These are phyloP conservation scores for Heterodera schachtii DNA, from an alignment of 1,140 invertebrate genomes.

Conservation along the genomic window DNA sequence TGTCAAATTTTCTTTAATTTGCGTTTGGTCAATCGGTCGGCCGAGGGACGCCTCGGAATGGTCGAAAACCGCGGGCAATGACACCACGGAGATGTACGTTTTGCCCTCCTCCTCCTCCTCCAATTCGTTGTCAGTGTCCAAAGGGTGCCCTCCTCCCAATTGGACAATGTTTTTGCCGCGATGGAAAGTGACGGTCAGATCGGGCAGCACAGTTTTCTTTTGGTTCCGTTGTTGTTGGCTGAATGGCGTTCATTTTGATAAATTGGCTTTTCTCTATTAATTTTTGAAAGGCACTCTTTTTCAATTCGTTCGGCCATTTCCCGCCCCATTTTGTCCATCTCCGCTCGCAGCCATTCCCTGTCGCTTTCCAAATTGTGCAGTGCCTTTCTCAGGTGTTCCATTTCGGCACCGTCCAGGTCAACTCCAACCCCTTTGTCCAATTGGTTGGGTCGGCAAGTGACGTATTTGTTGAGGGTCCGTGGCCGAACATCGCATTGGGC, in stretches of 20 bases:
- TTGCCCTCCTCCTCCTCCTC: background rate
- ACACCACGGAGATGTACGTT: slow-evolving; percentile 1
- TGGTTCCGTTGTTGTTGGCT: background rate
- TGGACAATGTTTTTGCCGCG: slow-evolving; percentile 10
- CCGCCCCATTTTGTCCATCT: background rate
- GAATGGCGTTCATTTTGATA: background rate
- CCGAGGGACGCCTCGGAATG: background rate
- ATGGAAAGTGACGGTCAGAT: slow-evolving; percentile 11
- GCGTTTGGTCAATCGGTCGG: background rate
- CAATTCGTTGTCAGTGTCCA: slow-evolving; percentile 1
- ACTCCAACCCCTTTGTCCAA: slow-evolving; percentile 41
- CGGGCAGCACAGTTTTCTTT: background rate
- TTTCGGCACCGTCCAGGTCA: slow-evolving; percentile 51
- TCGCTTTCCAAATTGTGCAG: background rate
- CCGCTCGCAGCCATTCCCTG: background rate
- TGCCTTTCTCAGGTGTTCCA: background rate
- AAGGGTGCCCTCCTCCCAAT: slow-evolving; percentile 9
- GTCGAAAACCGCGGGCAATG: slow-evolving; percentile 11
- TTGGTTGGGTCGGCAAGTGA: slow-evolving; percentile 58
- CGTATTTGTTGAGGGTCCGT: slow-evolving; percentile 56
- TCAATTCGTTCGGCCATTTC: background rate
- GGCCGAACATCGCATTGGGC: slow-evolving; percentile 57
- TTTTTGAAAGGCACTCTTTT: background rate
- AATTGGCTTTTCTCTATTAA: background rate
- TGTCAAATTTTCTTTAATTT: background rate